Base-by-base conservation (phyloP, 2,113 vertebrate genomes). In the Scomber japonicus region DNA sequence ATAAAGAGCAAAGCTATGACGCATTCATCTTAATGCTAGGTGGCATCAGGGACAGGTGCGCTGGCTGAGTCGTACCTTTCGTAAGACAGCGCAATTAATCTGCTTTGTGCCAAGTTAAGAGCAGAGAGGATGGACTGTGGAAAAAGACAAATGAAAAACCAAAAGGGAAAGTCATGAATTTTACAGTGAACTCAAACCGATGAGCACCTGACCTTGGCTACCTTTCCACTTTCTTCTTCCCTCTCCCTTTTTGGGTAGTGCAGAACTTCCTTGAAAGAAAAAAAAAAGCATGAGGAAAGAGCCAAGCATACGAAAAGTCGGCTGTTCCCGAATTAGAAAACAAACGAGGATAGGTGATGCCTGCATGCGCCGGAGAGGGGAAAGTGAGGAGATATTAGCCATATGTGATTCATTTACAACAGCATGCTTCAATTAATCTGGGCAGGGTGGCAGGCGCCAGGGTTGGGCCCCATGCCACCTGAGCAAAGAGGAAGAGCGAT, bases 321-420 rank as follows among this genome's bases (percentile, higher is more conserved):
- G 53, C 31, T 55, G 61, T 31, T 88, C 67, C 72, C 1, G 11
- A 81, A 84, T 84, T 87, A 80, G 75, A 83, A 78, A 71, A 27
- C 51, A 64, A 80, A 78, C 21, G 48, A 63, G 54, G 72, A 71
- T 71, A 74, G 81, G 86, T 82, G 82, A 86, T 2, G 76, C 54
- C 68, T 7, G 68, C 49, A 13, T 59, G 66, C n/a, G 16, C 70
- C 8, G 50, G 46, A 54, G 55, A 67, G 75, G 64, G 75, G 64
- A 16, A 76, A 50, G 77, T 13, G 73, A 75, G 71, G 72, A 14
- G 71, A 85, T 92, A 91, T 92, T 89, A 90, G 87, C 92, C 93
- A 92, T 93, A 88, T 92, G 93, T 86, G 90, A 90, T 92, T 92
- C 79, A 93, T 95, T 93, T 93, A 86, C 83, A 92, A 80, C 81